A percentile compares a stretch with the other conserved stretches of the same genome.
Evolutionary conservation across 1,140 invertebrate species (phyloP).

Genomic region (Sminthurinus signatus): DNA sequence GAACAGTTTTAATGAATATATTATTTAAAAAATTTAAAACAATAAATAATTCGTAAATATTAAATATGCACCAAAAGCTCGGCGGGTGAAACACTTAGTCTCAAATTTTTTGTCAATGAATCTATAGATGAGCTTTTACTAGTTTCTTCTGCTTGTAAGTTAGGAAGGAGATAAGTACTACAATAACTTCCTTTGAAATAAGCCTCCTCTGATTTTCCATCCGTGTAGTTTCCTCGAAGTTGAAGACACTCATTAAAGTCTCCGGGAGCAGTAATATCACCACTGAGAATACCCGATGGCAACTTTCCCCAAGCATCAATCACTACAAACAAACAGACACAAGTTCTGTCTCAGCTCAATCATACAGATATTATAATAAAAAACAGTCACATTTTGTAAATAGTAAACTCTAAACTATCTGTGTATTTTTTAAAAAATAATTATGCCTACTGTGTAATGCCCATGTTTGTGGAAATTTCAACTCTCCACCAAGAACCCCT

Average conservation of each 20-base stretch:
- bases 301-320: slow-evolving; percentile 63
- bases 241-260: slow-evolving; percentile 62
- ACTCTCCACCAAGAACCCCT: too few relatives aligned
- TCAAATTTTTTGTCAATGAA: background rate
- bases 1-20: background rate
- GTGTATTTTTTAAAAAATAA: too few relatives aligned
- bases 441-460: too few relatives aligned
- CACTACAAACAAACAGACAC: slow-evolving; percentile 51
- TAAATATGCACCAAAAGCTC: too few relatives aligned
- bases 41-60: too few relatives aligned
- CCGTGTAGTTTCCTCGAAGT: slow-evolving; percentile 52
- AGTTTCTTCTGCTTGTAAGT: background rate
- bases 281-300: slow-evolving; percentile 58
- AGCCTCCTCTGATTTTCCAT: background rate
- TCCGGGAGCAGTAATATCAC: slow-evolving; percentile 62
- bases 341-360: too few relatives aligned
- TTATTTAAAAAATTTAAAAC: too few relatives aligned
- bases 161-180: slow-evolving; percentile 5
- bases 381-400: too few relatives aligned
- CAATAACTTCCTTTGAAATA: slow-evolving; percentile 16
- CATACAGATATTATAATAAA: too few relatives aligned
- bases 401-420: too few relatives aligned
- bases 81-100: background rate
- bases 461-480: too few relatives aligned
- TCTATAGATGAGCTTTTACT: background rate